Evolutionary conservation across 2,113 vertebrate species (phyloP), one percentile per base, ranked within the genome.

Genomic region (Periophthalmodon schlosseri): DNA sequence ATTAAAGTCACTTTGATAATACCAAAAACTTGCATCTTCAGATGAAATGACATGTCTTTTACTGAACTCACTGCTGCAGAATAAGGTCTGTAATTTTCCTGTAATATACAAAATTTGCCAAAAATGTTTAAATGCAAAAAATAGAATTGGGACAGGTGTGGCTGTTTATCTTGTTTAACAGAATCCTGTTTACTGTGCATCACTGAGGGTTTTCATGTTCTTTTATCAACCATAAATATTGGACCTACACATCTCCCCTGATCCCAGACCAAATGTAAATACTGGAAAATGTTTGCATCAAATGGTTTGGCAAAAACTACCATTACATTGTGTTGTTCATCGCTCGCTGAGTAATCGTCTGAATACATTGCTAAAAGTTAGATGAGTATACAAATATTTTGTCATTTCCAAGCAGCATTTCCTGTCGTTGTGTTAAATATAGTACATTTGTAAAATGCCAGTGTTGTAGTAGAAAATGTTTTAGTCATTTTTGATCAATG

Each of bases 351-450:
- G 74, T 74, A 74, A 81, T 67, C 21, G 72, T 61, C 66, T 14
- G 57, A 74, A 81, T 73, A 85, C 75, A 81, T 79, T 66, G 56
- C 69, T 73, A 57, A 21, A 2, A 10, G 58, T 61, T 81, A 73
- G 69, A 68, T 34, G 68, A 68, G 9, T 1, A 46, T 58, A 63
- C 1, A 39, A 69, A 46, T 20, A 11, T 56, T 56, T 56, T 21
- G 4, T 56, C 6, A n/a, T 56, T n/a, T 21, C 20, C 20, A 21
- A 52, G 20, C 52, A 56, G 52, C 20, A 9, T 56, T 56, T 56
- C 20, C 20, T 56, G 52, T 54, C 20, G 15, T 20, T 54, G 52
- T 56, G 52, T 56, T 56, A 56, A 54, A 56, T 56, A 56, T 56
- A 56, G 52, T n/a, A 21, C 8, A 56, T 56, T 56, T 56, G 52